These are phyloP conservation scores for Rotaria magnacalcarata DNA, from an alignment of 2,888 invertebrate genomes.

Conservation along the genomic window DNA sequence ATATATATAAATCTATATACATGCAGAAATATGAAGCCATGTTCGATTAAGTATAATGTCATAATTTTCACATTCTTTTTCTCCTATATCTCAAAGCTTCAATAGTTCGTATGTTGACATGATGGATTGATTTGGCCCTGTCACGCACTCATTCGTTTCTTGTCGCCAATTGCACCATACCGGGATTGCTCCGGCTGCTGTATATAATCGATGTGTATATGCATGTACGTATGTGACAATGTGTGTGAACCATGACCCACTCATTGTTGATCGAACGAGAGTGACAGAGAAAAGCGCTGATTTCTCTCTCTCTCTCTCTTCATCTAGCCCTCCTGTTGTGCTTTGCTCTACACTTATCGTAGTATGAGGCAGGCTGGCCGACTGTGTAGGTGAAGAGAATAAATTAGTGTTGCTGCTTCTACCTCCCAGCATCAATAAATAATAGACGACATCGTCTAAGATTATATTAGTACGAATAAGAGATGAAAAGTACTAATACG, in stretches of 20 bases:
- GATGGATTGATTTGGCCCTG: conserved; percentile 18
- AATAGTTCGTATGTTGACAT: conserved; percentile 2
- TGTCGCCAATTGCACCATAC: conserved; percentile 1
- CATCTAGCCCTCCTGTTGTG: conserved; percentile 18
- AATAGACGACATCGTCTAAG: conserved; percentile 29
- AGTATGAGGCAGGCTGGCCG: neutral
- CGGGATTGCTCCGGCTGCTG: conserved; percentile 16
- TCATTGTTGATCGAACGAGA: conserved; percentile 21
- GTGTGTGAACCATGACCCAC: conserved; percentile 22
- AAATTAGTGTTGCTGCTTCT: conserved; percentile 22
- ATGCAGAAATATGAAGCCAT: neutral
- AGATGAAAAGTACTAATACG: conserved; percentile 26
- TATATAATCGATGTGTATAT: conserved; percentile 10
- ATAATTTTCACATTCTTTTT: neutral
- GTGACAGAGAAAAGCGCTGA: neutral
- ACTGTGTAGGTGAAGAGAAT: conserved; percentile 13
- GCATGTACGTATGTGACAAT: neutral
- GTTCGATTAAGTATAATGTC: conserved; percentile 6
- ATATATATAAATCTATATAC: neutral
- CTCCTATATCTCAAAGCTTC: neutral
- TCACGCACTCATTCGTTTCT: conserved; percentile 22
- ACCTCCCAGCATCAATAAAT: conserved; percentile 26
- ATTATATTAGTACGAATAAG: neutral
- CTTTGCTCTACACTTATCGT: conserved; percentile 13
- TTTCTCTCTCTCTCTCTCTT: neutral